A percentile compares a stretch with the other conserved stretches of the same genome.
Evolutionary conservation across 2,888 invertebrate species (phyloP).

Genomic region (Sarcophaga rosellei): DNA sequence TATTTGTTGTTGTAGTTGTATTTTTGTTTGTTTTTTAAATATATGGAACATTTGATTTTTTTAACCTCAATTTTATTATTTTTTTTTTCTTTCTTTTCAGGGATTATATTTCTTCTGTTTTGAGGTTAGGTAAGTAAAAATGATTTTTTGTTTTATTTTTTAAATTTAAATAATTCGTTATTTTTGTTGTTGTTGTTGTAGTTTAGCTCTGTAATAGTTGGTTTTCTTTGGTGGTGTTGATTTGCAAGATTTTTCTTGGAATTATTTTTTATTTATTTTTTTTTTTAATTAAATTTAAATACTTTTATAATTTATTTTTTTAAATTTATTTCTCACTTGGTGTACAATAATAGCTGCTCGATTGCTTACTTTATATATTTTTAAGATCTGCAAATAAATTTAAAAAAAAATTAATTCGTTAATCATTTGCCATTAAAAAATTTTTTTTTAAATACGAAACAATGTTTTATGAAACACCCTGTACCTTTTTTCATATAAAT

Average conservation of each 20-base stretch:
- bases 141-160: conserved; percentile 76
- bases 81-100: conserved; percentile 64
- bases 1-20: conserved; percentile 63
- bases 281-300: conserved; percentile 58
- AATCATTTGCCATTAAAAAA: too few species aligned
- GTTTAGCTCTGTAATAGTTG: conserved; percentile 76
- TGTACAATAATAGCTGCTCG: conserved; percentile 75
- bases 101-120: conserved; percentile 54
- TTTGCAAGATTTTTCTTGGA: conserved; percentile 74
- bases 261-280: conserved; percentile 29
- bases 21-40: conserved; percentile 67
- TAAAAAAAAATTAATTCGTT: background rate
- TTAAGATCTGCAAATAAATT: conserved; percentile 74
- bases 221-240: conserved; percentile 78
- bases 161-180: conserved; percentile 67
- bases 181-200: conserved; percentile 67
- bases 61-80: conserved; percentile 69
- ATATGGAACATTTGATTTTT: conserved; percentile 79
- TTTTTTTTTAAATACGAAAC: too few species aligned
- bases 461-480: too few species aligned
- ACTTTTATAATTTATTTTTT: conserved; percentile 31
- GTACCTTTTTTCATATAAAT: too few species aligned
- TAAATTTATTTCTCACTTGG: conserved; percentile 60
- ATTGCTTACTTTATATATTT: conserved; percentile 76
- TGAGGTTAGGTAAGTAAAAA: conserved; percentile 72